These are phyloP conservation scores for Pteropus alecto DNA, from an alignment of 2,113 vertebrate species.

Conservation along the genomic window DNA sequence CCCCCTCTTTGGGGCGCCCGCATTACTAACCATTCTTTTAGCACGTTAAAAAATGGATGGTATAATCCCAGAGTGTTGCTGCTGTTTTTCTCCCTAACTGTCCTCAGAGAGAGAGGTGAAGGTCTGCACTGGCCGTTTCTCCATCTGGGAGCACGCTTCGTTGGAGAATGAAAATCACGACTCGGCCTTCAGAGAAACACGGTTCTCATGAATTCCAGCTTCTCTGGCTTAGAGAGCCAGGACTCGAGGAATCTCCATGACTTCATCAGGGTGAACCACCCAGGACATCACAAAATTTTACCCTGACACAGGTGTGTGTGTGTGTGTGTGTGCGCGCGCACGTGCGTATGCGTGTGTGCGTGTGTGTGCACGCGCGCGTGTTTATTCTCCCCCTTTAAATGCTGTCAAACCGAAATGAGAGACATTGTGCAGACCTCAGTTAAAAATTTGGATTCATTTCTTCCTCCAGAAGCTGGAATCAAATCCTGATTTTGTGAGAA, in stretches of 20 bases:
- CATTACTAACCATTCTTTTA: neutral
- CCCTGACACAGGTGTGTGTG: no score
- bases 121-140: no score
- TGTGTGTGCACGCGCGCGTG: no score
- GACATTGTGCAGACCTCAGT: neutral
- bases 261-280: neutral
- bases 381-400: neutral
- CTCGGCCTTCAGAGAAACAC: neutral
- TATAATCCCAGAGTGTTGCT: neutral
- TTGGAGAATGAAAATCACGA: neutral
- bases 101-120: neutral
- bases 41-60: neutral
- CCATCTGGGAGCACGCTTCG: neutral
- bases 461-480: neutral
- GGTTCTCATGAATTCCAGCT: neutral
- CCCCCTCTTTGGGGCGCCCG: neutral
- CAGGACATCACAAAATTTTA: neutral
- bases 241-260: neutral
- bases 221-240: neutral
- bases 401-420: neutral
- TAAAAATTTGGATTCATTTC: neutral
- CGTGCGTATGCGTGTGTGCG: no score
- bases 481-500: neutral
- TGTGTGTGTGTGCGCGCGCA: no score
- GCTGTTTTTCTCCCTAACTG: neutral